Evolutionary conservation across 2,113 vertebrate genomes (phyloP), one percentile per base, ranked within the genome.

Genomic region (Lamprotornis superbus): DNA sequence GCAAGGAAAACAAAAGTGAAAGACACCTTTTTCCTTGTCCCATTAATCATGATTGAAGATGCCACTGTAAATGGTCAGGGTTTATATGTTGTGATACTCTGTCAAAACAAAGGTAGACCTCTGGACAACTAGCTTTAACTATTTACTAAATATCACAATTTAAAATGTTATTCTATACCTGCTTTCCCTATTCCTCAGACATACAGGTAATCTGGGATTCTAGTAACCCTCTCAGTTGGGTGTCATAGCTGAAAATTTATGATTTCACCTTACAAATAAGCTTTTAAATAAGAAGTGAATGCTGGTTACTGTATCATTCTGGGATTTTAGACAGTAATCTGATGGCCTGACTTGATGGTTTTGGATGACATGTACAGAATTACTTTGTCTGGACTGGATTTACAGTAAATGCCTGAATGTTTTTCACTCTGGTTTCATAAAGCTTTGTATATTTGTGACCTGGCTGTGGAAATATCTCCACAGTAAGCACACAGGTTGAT

Each of bases 91-190:
- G 0, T 59, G n/a, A 9, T 55, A 20, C 33, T 92, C 15, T 14
- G 24, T 30, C 31, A 47, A 33, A 70, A 70, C 4, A 8, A 55
- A 24, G 13, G 21, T 6, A 44, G 30, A 37, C 21, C 11, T 57
- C n/a, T 56, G 46, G 20, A 61, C 83, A 76, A 47, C 25, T 53
- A 27, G 8, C 6, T 65, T 61, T 39, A 50, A 35, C 27, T 53
- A 9, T 67, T 70, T 39, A 49, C 9, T 5, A 30, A 22, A 8
- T 44, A 18, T n/a, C 24, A 33, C 9, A 16, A 28, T 37, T 75
- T 0, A 50, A 47, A 50, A 20, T 13, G n/a, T 17, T 53, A 46
- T 80, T 73, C 7, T 49, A 0, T 13, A 8, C 40, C 27, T 69
- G 25, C 30, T 59, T 87, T 68, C 10, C 5, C 50, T 83, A 5